These are phyloP conservation scores for Diarsia mendica DNA, from an alignment of 2,888 invertebrate species.

Conservation along the genomic window DNA sequence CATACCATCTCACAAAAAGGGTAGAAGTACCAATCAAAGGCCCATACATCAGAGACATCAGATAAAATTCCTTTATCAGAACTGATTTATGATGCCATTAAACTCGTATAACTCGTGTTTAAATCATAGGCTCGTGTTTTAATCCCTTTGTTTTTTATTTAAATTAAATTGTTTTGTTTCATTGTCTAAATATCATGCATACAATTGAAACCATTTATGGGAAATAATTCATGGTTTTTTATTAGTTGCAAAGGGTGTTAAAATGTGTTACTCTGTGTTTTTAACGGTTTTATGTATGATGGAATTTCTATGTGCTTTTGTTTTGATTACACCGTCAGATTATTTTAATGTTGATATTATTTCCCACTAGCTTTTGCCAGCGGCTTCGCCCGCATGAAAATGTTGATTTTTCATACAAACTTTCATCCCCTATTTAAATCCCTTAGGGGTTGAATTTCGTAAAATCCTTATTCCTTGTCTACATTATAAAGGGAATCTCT, in stretches of 20 bases:
- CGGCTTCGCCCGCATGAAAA: too few species aligned
- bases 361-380: too few species aligned
- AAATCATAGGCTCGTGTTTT: conserved; percentile 74
- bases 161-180: conserved; percentile 76
- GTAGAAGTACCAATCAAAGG: conserved; percentile 73
- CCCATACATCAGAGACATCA: conserved; percentile 69
- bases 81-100: conserved; percentile 83
- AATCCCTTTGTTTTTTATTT: conserved; percentile 73
- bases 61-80: conserved; percentile 75
- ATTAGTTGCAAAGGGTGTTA: background rate
- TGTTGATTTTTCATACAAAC: too few species aligned
- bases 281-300: conserved; percentile 2
- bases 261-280: conserved; percentile 18
- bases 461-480: too few species aligned
- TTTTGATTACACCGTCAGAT: background rate
- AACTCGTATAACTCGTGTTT: conserved; percentile 77
- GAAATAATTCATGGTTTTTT: conserved; percentile 31
- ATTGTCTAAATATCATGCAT: conserved; percentile 63
- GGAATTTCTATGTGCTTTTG: background rate
- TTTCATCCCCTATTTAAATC: too few species aligned
- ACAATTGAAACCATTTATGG: conserved; percentile 36
- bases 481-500: too few species aligned
- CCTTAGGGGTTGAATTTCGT: too few species aligned
- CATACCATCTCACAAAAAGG: conserved; percentile 9
- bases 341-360: background rate